Conservation (phyloP, 1,140 invertebrate genomes). For the Drosophila mojavensis region DNA sequence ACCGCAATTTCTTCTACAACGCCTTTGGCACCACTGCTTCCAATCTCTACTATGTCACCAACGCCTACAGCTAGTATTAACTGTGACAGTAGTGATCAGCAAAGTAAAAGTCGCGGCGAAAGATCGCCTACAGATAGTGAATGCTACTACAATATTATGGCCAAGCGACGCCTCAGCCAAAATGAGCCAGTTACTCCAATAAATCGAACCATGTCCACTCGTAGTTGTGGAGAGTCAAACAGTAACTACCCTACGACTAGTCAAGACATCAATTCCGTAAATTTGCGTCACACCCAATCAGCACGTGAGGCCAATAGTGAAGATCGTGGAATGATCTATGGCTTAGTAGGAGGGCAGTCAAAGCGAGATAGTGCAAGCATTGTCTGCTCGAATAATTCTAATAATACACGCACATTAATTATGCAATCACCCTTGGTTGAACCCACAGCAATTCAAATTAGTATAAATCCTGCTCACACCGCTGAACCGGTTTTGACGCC, state of each 20-base stretch:
- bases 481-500: conserved; percentile 92
- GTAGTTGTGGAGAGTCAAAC: conserved; percentile 72
- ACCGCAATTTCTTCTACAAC: conserved; percentile 76
- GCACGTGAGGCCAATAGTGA: conserved; percentile 66
- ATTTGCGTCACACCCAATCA: conserved; percentile 74
- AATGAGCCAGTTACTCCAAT: conserved; percentile 55
- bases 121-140: conserved; percentile 45
- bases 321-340: conserved; percentile 53
- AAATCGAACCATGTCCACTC: conserved; percentile 75
- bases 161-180: conserved; percentile 69
- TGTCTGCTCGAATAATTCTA: conserved; percentile 85
- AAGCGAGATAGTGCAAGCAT: conserved; percentile 84
- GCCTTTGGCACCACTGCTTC: conserved; percentile 70
- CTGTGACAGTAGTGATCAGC: conserved; percentile 50
- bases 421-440: conserved; percentile 88
- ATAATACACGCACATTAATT: conserved; percentile 79
- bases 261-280: conserved; percentile 45
- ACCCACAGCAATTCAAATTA: conserved; percentile 91
- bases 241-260: conserved; percentile 59
- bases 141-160: conserved; percentile 58
- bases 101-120: conserved; percentile 51
- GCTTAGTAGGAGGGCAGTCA: conserved; percentile 67
- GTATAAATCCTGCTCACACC: conserved; percentile 89
- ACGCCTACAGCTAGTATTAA: conserved; percentile 69
- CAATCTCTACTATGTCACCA: conserved; percentile 61